Base-by-base conservation (phyloP, 2,888 invertebrate species). In the Lacanobia wlatinum region DNA sequence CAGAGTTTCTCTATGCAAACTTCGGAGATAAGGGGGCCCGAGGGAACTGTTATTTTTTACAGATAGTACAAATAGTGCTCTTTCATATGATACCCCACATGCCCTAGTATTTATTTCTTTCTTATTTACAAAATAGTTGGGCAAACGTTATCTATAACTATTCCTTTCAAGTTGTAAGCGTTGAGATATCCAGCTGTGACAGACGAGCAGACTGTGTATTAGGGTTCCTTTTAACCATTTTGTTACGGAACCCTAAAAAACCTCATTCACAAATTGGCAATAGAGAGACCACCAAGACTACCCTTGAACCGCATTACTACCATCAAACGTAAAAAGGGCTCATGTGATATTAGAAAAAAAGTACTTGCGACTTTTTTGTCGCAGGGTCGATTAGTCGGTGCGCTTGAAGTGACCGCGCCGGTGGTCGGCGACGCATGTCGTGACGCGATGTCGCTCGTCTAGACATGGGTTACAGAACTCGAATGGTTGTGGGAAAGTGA, bases 211-310 rank as follows among this genome's bases (percentile, higher is more conserved):
- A n/a, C n/a, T n/a, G n/a, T n/a, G n/a, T n/a, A n/a, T n/a, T 28
- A 28, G 28, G 28, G 28, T 28, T 28, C 28, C 28, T 1, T 28
- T 28, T 28, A 28, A 1, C 28, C 28, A 2, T 28, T 3, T 2
- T 28, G 28, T 28, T n/a, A 3, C 28, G 28, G 28, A 28, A 28
- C 28, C 28, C 28, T 68, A 16, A 9, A 53, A 53, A 66, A 28
- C 5, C 38, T 34, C 72, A 76, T 79, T 77, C 68, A 76, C 62
- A 73, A 76, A 78, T 66, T 78, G 63, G 70, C 75, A 76, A 76
- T 60, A 70, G 66, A 60, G 12, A 63, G 90, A 89, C 90, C 89
- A 90, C 90, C 87, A 75, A 64, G 78, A 76, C 80, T 83, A 73
- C 80, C 76, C 87, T 85, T 80, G 78, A 86, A 75, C 83, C 80